Evolutionary conservation across 2,113 vertebrate genomes (phyloP).

Genomic region (Odocoileus hemionus): DNA sequence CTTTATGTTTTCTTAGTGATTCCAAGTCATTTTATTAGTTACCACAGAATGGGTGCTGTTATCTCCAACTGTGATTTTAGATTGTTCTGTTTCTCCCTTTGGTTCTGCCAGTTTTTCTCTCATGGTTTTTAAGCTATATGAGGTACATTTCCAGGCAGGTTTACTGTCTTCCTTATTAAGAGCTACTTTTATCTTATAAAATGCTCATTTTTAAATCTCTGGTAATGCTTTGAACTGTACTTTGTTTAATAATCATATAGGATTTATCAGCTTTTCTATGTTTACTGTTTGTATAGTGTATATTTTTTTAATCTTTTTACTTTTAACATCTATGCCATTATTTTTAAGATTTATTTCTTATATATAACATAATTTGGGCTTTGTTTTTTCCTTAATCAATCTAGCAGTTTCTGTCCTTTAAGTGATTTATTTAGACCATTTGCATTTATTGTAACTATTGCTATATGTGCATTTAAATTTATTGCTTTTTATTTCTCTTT

Average conservation of each 20-base stretch:
- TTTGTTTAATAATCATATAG: neutral
- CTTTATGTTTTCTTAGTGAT: neutral
- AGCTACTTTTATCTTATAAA: neutral
- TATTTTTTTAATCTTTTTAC: neutral
- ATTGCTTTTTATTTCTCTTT: neutral
- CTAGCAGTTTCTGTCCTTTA: neutral
- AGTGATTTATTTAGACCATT: constrained; percentile 14
- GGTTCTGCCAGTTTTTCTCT: neutral
- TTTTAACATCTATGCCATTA: neutral
- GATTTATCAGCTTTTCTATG: neutral
- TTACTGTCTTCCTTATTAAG: neutral
- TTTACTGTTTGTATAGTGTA: neutral
- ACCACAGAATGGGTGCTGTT: neutral
- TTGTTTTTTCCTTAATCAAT: neutral
- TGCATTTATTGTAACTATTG: neutral
- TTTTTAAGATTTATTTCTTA: neutral
- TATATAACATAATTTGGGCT: neutral
- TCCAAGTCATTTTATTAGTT: neutral
- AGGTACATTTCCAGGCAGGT: neutral
- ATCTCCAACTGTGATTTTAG: neutral
- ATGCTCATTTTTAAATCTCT: neutral
- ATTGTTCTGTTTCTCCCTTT: neutral
- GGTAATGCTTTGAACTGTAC: neutral
- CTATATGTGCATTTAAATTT: neutral
- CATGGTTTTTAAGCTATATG: neutral